phyloP scores from a whole-genome alignment of 2,888 invertebrate species.

The Thelaira solivaga region DNA sequence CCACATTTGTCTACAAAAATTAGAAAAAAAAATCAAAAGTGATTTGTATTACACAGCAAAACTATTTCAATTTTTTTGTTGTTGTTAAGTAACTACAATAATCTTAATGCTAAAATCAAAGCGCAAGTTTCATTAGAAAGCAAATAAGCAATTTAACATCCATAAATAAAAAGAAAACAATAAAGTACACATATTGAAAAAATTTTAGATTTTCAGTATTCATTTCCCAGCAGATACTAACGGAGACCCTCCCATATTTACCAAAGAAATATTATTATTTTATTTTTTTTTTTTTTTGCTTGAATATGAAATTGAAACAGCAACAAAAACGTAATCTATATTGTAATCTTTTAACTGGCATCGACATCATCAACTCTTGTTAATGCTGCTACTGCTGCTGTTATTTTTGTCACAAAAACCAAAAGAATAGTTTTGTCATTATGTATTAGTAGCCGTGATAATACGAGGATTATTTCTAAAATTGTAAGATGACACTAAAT shows the following conservation, averaged over 20 bases:
- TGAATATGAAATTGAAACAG: neutral
- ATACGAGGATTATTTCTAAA: slow-evolving; percentile 18
- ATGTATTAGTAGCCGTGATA: neutral
- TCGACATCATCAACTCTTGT: slow-evolving; percentile 51
- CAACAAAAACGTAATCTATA: slow-evolving; percentile 28
- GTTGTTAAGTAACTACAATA: slow-evolving; percentile 36
- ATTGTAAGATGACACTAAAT: neutral
- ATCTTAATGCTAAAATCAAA: slow-evolving; percentile 59
- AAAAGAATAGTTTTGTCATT: neutral
- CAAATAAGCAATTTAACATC: slow-evolving; percentile 10
- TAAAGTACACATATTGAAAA: neutral
- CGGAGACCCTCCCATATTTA: neutral
- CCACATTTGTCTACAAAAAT: too few relatives aligned
- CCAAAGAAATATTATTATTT: slow-evolving; percentile 16
- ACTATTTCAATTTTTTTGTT: too few relatives aligned
- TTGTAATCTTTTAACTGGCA: slow-evolving; percentile 55
- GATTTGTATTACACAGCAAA: too few relatives aligned
- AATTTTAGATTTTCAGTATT: neutral
- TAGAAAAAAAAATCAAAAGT: too few relatives aligned
- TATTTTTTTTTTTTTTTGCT: neutral
- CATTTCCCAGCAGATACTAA: neutral
- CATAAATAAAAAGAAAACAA: neutral
- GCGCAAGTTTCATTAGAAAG: slow-evolving; percentile 48
- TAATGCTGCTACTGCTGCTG: slow-evolving; percentile 10
- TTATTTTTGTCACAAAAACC: slow-evolving; percentile 6